Evolutionary conservation across 2,888 invertebrate genomes (phyloP), one percentile per base, ranked within the genome.

Genomic region (Leucophenga maculata): DNA sequence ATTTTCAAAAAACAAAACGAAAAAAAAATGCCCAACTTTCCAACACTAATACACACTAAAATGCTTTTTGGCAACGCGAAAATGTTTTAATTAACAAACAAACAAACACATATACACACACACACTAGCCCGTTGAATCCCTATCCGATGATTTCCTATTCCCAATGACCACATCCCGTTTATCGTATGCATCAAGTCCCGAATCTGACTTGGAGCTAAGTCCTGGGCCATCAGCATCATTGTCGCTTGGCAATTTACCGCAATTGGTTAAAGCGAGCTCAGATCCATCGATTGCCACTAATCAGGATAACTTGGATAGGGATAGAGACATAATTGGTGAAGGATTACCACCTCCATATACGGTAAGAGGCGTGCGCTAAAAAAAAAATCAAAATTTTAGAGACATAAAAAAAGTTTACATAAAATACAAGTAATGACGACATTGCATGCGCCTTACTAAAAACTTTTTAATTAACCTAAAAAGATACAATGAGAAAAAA

Each of bases 101-200:
- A 48, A 69, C 70, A 69, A 26, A 26, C 20, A 55, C 68, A 20
- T 60, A 66, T 55, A 72, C 64, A 72, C 68, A 55, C 71, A 72
- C 69, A 90, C 88, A 91, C 77, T 76, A 97, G 97, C 97, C 97
- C 88, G 96, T 97, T 89, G 97, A 98, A 90, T 95, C 96, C 89
- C 92, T 98, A 89, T 97, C 97, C 85, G 98, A 99, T 90, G 98
- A 99, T 92, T 97, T 98, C 93, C 93, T 98, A 88, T 98, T 98
- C 92, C 98, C 98, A 87, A 97, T 98, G 97, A 96, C 96, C 81
- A 95, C 95, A 86, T 93, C 96, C 88, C 94, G 97, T 87, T 91
- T 97, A 80, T 97, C 97, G 86, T 97, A 97, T 90, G 97, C 97
- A 77, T 97, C 97, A 86, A 97, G 97, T 88, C 97, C 97, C 76